Evolutionary conservation across 2,113 vertebrate genomes (phyloP).

Genomic region (Lutjanus erythropterus): DNA sequence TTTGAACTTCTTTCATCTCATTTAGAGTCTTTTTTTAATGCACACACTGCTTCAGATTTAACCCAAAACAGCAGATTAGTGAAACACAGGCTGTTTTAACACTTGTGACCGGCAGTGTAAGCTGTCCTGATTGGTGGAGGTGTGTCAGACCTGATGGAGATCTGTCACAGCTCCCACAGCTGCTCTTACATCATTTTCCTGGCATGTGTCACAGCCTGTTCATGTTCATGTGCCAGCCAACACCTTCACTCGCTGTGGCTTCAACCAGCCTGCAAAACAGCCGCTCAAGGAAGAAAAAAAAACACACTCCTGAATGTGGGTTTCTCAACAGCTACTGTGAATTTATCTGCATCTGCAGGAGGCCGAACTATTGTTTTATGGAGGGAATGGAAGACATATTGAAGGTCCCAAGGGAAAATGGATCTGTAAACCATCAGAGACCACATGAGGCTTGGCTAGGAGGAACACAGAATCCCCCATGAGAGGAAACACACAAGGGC

Average conservation of each 20-base stretch:
- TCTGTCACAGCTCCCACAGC: conserved; percentile 20
- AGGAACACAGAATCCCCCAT: background rate
- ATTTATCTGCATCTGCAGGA: background rate
- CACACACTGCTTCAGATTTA: background rate
- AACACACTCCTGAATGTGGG: background rate
- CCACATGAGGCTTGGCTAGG: conserved; percentile 23
- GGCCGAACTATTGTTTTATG: background rate
- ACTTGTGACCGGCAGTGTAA: background rate
- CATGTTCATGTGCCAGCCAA: conserved; percentile 17
- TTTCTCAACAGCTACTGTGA: background rate
- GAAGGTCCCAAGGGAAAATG: background rate
- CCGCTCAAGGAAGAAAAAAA: background rate
- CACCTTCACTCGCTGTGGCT: background rate
- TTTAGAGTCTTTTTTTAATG: background rate
- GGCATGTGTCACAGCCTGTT: conserved; percentile 9
- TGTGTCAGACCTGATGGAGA: conserved; percentile 5
- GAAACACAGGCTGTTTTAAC: background rate
- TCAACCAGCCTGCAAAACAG: background rate
- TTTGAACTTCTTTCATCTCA: background rate
- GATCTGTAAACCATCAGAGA: conserved; percentile 34
- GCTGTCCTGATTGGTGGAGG: background rate
- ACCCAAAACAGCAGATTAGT: background rate
- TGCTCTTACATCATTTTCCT: conserved; percentile 38
- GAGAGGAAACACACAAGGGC: conserved; percentile 21
- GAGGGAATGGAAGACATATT: background rate